Conservation (phyloP, 2,113 vertebrate genomes). For the Sebastes schlegelii region DNA sequence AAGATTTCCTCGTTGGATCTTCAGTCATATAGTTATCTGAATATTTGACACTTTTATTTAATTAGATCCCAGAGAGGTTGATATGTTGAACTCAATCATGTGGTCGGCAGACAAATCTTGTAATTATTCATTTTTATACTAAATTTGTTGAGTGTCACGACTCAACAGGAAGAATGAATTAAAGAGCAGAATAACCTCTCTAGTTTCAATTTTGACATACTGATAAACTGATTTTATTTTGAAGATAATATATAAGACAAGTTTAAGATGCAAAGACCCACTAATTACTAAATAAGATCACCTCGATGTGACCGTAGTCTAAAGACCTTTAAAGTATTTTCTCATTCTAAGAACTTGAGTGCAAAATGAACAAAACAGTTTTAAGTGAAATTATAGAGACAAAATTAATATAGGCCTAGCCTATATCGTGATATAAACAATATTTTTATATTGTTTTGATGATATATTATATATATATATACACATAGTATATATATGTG, state of each 20-base stretch:
- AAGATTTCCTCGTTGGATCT: background rate
- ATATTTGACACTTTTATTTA: background rate
- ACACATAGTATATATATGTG: no score
- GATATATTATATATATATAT: no score
- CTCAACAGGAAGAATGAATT: background rate
- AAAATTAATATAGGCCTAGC: no score
- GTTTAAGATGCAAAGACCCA: background rate
- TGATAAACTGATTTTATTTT: background rate
- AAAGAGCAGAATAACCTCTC: background rate
- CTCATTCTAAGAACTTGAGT: no score
- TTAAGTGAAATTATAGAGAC: no score
- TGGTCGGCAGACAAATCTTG: background rate
- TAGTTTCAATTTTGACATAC: background rate
- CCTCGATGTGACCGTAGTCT: background rate
- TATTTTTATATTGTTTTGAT: no score
- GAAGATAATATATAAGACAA: background rate
- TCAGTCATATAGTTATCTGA: background rate
- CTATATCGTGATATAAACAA: no score
- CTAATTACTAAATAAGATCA: background rate
- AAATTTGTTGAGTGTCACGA: background rate
- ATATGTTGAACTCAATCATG: background rate
- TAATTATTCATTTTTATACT: background rate
- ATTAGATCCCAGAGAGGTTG: background rate
- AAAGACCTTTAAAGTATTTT: no score
- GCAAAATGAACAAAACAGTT: no score